These are phyloP conservation scores for Todiramphus saurophagus DNA, from an alignment of 2,113 vertebrate genomes.

Conservation along the genomic window DNA sequence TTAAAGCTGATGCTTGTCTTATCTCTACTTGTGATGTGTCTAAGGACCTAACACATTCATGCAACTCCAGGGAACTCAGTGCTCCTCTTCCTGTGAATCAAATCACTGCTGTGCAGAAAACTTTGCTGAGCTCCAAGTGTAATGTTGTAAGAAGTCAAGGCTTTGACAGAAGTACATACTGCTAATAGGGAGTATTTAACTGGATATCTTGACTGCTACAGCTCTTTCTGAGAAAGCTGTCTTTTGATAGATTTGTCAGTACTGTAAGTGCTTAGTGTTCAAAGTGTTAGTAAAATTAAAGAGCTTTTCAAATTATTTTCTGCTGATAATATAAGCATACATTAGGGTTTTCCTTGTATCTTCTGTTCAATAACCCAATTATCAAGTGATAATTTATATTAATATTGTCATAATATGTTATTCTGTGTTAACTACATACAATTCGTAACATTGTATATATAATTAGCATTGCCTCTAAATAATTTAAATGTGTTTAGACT, in stretches of 20 bases:
- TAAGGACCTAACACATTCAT: background rate
- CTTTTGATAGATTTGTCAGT: background rate
- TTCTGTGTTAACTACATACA: background rate
- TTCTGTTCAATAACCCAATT: background rate
- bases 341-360: background rate
- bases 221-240: background rate
- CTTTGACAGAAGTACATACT: background rate
- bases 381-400: background rate
- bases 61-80: background rate
- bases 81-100: background rate
- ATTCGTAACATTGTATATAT: background rate
- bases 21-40: background rate
- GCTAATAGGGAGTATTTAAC: background rate
- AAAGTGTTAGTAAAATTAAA: background rate
- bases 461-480: background rate
- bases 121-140: background rate
- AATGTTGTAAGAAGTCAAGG: background rate
- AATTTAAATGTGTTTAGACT: background rate
- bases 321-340: background rate
- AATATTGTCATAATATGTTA: background rate
- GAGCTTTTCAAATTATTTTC: background rate
- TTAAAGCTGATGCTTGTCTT: background rate
- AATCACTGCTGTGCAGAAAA: background rate
- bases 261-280: background rate
- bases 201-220: background rate